Percentiles rank a stretch among this genome's conserved stretches.
Evolutionary conservation across 2,888 invertebrate species (phyloP).

Genomic region (Hypsopygia costalis): DNA sequence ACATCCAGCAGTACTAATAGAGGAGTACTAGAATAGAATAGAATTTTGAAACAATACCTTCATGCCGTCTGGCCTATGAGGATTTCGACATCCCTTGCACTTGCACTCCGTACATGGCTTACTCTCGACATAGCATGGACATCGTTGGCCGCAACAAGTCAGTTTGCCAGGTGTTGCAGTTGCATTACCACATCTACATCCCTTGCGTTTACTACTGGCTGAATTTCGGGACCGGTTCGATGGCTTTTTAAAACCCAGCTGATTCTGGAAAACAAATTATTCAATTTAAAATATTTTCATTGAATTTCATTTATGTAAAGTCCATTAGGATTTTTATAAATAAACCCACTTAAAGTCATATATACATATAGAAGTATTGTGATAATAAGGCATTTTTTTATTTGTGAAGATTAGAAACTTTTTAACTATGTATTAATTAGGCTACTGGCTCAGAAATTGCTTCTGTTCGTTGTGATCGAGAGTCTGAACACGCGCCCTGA

Average conservation of each 20-base stretch:
- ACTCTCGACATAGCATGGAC: conserved; percentile 95
- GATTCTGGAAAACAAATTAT: conserved; percentile 58
- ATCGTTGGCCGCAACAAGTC: conserved; percentile 96
- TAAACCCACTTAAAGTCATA: no score
- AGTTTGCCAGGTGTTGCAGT: conserved; percentile 93
- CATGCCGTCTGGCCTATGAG: conserved; percentile 90
- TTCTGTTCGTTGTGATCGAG: no score
- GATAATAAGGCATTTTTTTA: no score
- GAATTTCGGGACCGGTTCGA: conserved; percentile 66
- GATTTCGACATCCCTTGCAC: conserved; percentile 96
- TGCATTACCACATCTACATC: conserved; percentile 95
- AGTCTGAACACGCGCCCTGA: no score
- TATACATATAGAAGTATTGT: no score
- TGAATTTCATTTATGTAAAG: no score
- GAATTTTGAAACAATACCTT: conserved; percentile 77
- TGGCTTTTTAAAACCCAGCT: conserved; percentile 71
- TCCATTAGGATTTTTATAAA: no score
- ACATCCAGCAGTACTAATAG: no score
- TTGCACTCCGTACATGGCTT: conserved; percentile 94
- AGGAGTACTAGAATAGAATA: no score
- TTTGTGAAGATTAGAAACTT: no score
- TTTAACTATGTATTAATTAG: no score
- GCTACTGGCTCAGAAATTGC: no score
- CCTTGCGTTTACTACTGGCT: conserved; percentile 81
- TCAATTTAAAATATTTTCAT: conserved; percentile 5